phyloP scores from a whole-genome alignment of 2,888 invertebrate genomes.

The Sphaeridia pumilis region DNA sequence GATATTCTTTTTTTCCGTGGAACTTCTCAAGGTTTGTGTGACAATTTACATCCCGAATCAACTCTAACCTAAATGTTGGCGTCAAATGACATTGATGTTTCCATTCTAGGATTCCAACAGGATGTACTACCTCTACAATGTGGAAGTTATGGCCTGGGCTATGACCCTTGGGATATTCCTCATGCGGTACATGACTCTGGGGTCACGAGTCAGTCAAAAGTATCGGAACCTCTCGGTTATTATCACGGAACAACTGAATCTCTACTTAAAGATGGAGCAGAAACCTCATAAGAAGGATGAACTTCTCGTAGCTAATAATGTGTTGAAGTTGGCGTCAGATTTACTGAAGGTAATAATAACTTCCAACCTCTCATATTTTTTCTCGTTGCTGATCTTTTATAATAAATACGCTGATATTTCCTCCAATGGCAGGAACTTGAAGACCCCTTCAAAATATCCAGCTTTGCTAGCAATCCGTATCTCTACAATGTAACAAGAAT shows the following conservation, averaged over 20 bases:
- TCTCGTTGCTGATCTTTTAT: too few relatives aligned
- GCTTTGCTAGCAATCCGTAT: constrained; percentile 88
- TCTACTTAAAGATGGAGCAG: constrained; percentile 78
- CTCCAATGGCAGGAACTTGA: constrained; percentile 67
- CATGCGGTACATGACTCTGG: constrained; percentile 84
- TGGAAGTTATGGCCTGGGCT: constrained; percentile 83
- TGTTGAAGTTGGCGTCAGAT: constrained; percentile 87
- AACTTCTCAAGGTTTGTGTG: constrained; percentile 63
- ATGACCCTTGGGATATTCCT: constrained; percentile 78
- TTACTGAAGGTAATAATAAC: constrained; percentile 74
- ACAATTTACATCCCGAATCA: too few relatives aligned
- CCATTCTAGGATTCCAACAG: constrained; percentile 57
- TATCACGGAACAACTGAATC: constrained; percentile 80
- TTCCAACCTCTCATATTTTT: too few relatives aligned
- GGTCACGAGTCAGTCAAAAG: constrained; percentile 82
- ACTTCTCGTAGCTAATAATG: constrained; percentile 87
- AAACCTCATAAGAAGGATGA: constrained; percentile 95
- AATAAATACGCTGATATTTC: too few relatives aligned
- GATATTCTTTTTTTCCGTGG: constrained; percentile 78
- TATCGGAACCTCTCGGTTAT: constrained; percentile 89
- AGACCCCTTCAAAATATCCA: constrained; percentile 92
- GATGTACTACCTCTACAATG: constrained; percentile 61
- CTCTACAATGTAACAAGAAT: constrained; percentile 91
- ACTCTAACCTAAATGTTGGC: too few relatives aligned
- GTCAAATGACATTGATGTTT: too few relatives aligned